Conservation (phyloP, 2,797 vertebrate genomes). For the Falco berigora region DNA sequence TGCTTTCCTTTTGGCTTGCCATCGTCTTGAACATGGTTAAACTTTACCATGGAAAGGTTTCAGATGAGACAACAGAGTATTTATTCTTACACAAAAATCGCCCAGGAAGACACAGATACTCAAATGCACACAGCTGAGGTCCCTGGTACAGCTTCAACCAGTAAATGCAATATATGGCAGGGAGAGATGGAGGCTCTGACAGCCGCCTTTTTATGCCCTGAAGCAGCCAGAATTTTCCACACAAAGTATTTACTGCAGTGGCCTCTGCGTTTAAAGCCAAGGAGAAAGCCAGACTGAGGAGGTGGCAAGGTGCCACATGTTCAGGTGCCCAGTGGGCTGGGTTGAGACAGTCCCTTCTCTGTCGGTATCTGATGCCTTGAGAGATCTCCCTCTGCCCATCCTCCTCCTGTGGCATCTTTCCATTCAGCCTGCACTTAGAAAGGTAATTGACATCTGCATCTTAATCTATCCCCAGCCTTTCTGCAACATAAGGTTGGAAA, state of each 20-base stretch:
- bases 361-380: neutral
- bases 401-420: neutral
- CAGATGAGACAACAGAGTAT: neutral
- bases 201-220: neutral
- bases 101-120: neutral
- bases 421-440: neutral
- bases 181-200: neutral
- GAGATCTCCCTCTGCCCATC: neutral
- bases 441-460: neutral
- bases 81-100: neutral
- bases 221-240: neutral
- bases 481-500: neutral
- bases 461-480: neutral
- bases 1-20: neutral
- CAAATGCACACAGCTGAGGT: neutral
- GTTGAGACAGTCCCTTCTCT: neutral
- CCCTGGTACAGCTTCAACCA: neutral
- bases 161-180: neutral
- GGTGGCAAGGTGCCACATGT: neutral
- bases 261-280: neutral
- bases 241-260: neutral
- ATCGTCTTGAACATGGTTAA: neutral
- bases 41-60: neutral
- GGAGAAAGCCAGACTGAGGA: neutral
- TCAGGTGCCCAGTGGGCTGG: neutral